Evolutionary conservation across 2,888 invertebrate species (phyloP), one percentile per base, ranked within the genome.

Genomic region (Blomia tropicalis): DNA sequence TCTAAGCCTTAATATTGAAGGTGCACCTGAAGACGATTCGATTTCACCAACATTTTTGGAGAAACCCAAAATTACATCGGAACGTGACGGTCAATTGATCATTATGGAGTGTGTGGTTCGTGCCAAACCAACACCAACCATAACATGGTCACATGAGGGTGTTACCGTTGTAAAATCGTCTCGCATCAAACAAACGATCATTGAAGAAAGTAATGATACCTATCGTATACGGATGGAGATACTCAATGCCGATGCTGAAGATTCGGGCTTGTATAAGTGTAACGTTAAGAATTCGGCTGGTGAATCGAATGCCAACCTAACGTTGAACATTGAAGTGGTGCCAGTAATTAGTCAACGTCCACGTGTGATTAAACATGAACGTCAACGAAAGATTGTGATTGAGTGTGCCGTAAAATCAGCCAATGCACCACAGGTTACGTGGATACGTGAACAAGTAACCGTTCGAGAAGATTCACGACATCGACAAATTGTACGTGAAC

Each of bases 41-140:
- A 66, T 89, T 72, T 90, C 91, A 29, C 96, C 96, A 60, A 88
- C 88, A 23, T 96, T 98, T 75, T 83, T 92, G 73, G 95, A 95
- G 79, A 96, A 96, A 79, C 98, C 98, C 67, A 84, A 88, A 77
- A 98, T 98, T 77, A 91, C 93, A 79, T 95, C 96, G 73, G 92
- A 95, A 78, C 91, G 91, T 76, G 88, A 85, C 72, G 95, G 95
- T 70, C 92, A 93, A 69, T 82, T 93, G 71, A 92, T 96, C 71
- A 87, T 90, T 66, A 92, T 96, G 88, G 89, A 91, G 77, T 95
- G 95, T 78, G 83, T 82, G 71, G 87, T 87, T 60, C 74, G 73
- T 76, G 92, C 93, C 54, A 89, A 89, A 77, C 92, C 95, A 67
- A 89, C 87, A 75, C 95, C 96, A 51, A 83, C 65, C 1, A 67